These are phyloP conservation scores for Neodiprion pinetum DNA, from an alignment of 1,140 invertebrate genomes.

Conservation along the genomic window DNA sequence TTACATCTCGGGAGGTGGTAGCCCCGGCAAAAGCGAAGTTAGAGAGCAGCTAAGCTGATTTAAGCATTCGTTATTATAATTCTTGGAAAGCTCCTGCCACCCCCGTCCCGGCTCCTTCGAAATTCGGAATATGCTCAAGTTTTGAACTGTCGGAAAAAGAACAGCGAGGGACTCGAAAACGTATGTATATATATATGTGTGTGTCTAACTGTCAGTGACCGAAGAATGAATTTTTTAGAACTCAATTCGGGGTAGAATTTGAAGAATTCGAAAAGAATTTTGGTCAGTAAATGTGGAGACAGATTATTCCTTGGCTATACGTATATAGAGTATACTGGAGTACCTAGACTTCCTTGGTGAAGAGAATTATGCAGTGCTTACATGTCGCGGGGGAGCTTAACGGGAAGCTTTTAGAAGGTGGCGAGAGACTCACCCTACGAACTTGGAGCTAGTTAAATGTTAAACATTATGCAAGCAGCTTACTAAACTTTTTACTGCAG, in stretches of 20 bases:
- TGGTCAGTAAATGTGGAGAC: too few relatives aligned
- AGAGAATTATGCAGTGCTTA: conserved; percentile 5
- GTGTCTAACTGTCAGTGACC: too few relatives aligned
- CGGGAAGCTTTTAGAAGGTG: not conserved
- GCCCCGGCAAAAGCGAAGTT: conserved; percentile 56
- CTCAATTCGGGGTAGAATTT: too few relatives aligned
- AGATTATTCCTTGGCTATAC: too few relatives aligned
- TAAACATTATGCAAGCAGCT: conserved; percentile 7
- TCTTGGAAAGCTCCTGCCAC: conserved; percentile 43
- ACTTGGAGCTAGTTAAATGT: not conserved
- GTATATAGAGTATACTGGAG: not conserved
- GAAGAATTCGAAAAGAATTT: too few relatives aligned
- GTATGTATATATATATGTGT: too few relatives aligned
- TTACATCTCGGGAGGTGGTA: conserved; percentile 49
- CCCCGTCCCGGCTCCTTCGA: conserved; percentile 26
- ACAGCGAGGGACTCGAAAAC: too few relatives aligned
- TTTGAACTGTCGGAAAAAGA: not conserved
- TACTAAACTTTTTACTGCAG: not conserved
- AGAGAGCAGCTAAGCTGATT: conserved; percentile 58
- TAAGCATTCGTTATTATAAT: conserved; percentile 63
- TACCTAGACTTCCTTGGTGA: not conserved
- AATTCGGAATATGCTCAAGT: not conserved
- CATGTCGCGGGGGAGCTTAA: conserved; percentile 4
- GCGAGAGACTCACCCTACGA: not conserved
- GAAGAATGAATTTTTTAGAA: too few relatives aligned